phyloP scores from a whole-genome alignment of 2,797 vertebrate genomes.

The Pseudocheirus occidentalis region DNA sequence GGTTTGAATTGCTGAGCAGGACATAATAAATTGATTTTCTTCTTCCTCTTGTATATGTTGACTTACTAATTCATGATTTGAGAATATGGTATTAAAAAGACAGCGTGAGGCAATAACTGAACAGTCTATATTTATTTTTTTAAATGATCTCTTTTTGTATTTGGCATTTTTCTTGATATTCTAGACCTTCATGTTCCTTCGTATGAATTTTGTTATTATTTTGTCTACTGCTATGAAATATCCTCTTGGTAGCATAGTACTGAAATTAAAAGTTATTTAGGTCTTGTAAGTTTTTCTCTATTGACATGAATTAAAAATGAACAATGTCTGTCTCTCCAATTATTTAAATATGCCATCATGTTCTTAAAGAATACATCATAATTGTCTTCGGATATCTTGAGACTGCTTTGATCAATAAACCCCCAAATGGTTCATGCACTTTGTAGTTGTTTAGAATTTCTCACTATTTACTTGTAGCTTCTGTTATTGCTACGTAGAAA shows the following conservation, averaged over 20 bases:
- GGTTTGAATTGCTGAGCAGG: not conserved
- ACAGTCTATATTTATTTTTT: not conserved
- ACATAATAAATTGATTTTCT: not conserved
- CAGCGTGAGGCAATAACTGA: not conserved
- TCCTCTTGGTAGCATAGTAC: not conserved
- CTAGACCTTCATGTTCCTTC: not conserved
- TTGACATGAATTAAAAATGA: not conserved
- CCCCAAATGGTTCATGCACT: not conserved
- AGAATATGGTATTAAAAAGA: not conserved
- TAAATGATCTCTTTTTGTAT: not conserved
- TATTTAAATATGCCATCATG: not conserved
- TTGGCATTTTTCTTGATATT: not conserved
- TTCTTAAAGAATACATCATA: not conserved
- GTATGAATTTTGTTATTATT: not conserved
- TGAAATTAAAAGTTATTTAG: not conserved
- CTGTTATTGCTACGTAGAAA: not conserved
- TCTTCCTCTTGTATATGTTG: not conserved
- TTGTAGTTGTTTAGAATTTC: not conserved
- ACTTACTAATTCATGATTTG: not conserved
- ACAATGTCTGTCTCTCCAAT: not conserved
- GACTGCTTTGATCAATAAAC: not conserved
- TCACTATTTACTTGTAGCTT: not conserved
- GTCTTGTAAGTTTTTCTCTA: not conserved
- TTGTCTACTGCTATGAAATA: not conserved
- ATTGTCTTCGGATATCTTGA: not conserved